A percentile compares a stretch with the other conserved stretches of the same genome.
Conservation (phyloP, 2,797 vertebrate species). For the Alosa sapidissima region DNA sequence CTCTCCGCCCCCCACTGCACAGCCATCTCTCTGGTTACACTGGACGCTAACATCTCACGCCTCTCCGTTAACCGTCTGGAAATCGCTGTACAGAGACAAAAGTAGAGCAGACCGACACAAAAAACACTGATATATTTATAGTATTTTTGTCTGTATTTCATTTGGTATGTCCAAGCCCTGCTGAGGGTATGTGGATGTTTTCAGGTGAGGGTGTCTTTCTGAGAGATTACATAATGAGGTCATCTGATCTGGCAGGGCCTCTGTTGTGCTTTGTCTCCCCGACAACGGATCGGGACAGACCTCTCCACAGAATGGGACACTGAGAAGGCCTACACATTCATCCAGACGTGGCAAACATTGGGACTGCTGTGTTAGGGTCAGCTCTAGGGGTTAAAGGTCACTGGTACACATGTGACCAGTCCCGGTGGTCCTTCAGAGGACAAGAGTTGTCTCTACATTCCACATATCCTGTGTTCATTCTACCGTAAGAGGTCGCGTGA, state of each 20-base stretch:
- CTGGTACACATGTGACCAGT: conserved; percentile 4
- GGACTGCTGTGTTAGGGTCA: conserved; percentile 4
- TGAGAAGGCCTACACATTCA: neutral
- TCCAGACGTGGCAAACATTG: neutral
- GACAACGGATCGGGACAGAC: neutral
- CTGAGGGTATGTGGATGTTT: neutral
- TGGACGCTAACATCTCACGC: neutral
- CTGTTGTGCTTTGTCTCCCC: neutral
- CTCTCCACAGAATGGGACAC: neutral
- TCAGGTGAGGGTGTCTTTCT: neutral
- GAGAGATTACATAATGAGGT: conserved; percentile 7
- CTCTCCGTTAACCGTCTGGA: no score
- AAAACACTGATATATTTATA: neutral
- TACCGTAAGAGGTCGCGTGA: neutral
- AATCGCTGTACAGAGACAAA: neutral
- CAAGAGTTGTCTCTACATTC: neutral
- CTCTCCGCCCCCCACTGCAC: conserved; percentile 3
- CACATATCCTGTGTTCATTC: neutral
- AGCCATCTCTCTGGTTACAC: neutral
- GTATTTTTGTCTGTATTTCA: neutral
- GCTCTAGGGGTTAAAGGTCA: neutral
- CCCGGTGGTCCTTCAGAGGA: neutral
- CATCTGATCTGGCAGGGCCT: neutral
- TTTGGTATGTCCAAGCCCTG: neutral
- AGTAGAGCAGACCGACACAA: neutral